phyloP scores from a whole-genome alignment of 2,888 invertebrate genomes.

The Drosophila subsilvestris region DNA sequence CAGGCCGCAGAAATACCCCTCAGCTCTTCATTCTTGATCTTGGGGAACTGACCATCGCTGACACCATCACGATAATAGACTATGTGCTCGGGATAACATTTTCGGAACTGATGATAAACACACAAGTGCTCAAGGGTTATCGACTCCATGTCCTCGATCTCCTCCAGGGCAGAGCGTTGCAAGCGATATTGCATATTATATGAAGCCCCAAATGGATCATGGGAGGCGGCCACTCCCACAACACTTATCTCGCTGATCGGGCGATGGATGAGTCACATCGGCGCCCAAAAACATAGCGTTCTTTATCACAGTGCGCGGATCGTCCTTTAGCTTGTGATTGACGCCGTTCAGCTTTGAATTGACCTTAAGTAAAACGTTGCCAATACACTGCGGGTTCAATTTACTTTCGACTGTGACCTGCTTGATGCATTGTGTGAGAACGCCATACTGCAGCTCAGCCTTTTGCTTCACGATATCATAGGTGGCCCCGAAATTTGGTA shows the following conservation, averaged over 20 bases:
- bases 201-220: slow-evolving; percentile 87
- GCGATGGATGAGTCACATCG: slow-evolving; percentile 96
- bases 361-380: slow-evolving; percentile 90
- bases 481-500: slow-evolving; percentile 84
- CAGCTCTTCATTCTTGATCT: slow-evolving; percentile 87
- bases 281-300: slow-evolving; percentile 90
- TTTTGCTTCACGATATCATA: slow-evolving; percentile 87
- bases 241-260: slow-evolving; percentile 88
- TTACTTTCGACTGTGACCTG: slow-evolving; percentile 84
- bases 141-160: slow-evolving; percentile 89
- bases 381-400: slow-evolving; percentile 86
- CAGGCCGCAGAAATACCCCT: slow-evolving; percentile 90
- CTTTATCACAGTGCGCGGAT: slow-evolving; percentile 41
- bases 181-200: slow-evolving; percentile 92
- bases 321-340: slow-evolving; percentile 87
- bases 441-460: slow-evolving; percentile 88
- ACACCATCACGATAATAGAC: slow-evolving; percentile 94
- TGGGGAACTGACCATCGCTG: slow-evolving; percentile 92
- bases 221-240: slow-evolving; percentile 91
- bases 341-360: slow-evolving; percentile 93
- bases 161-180: slow-evolving; percentile 90
- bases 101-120: slow-evolving; percentile 85
- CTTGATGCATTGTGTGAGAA: slow-evolving; percentile 91
- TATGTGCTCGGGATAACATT: slow-evolving; percentile 85
- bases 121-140: slow-evolving; percentile 88